Conservation (phyloP, 2,113 vertebrate genomes). For the Entelurus aequoreus region DNA sequence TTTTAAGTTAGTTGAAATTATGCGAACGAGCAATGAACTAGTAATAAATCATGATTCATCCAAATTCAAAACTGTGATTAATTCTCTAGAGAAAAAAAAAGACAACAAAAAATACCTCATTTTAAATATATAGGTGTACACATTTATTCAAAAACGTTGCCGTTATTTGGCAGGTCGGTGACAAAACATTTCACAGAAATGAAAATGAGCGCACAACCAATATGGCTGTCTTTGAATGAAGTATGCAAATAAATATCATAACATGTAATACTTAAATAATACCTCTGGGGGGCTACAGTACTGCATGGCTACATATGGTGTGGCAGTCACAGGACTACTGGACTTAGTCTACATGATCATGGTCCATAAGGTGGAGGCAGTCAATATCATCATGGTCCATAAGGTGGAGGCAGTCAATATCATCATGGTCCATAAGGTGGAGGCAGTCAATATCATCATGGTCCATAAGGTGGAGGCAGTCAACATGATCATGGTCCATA, state of each 20-base stretch:
- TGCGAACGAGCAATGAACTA: too few species aligned
- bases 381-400: too few species aligned
- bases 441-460: too few species aligned
- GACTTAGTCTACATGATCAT: too few species aligned
- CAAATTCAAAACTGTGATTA: too few species aligned
- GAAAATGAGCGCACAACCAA: slow-evolving; percentile 77
- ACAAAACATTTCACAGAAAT: slow-evolving; percentile 91
- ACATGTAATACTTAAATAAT: slow-evolving; percentile 37
- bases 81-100: not conserved
- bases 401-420: too few species aligned
- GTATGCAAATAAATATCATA: slow-evolving; percentile 79
- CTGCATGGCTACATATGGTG: slow-evolving; percentile 5
- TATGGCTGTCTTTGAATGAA: slow-evolving; percentile 76
- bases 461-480: too few species aligned
- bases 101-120: not conserved
- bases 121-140: slow-evolving; percentile 57
- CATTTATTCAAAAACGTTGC: slow-evolving; percentile 75
- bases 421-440: too few species aligned
- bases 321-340: slow-evolving; percentile 27
- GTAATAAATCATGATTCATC: too few species aligned
- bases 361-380: too few species aligned
- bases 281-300: slow-evolving; percentile 21
- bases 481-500: too few species aligned
- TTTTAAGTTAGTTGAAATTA: too few species aligned
- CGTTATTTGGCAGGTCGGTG: slow-evolving; percentile 74